phyloP scores from a whole-genome alignment of 1,140 invertebrate genomes.

The Pectinophora gossypiella region DNA sequence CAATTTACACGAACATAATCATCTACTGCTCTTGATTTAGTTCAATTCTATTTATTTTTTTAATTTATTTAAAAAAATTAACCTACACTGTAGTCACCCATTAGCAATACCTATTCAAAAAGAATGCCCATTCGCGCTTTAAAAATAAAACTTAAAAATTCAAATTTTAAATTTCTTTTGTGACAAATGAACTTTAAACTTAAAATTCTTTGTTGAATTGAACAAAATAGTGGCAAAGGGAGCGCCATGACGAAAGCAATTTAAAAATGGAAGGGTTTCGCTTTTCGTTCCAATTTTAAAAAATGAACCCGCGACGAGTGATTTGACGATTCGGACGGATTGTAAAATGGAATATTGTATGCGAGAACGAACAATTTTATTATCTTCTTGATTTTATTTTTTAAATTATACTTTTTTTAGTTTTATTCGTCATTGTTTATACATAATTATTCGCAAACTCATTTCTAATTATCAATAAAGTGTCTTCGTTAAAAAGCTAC shows the following conservation, averaged over 20 bases:
- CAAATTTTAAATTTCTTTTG: neutral
- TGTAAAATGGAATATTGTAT: conserved; percentile 49
- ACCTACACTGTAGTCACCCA: too few species aligned
- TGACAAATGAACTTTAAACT: conserved; percentile 33
- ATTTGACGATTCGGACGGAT: conserved; percentile 67
- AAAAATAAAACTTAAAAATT: neutral
- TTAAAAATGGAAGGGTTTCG: conserved; percentile 67
- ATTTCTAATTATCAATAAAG: too few species aligned
- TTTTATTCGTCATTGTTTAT: too few species aligned
- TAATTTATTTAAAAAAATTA: too few species aligned
- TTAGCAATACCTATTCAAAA: too few species aligned
- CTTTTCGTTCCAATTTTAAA: conserved; percentile 66
- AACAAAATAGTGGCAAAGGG: conserved; percentile 41
- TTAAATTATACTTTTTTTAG: neutral
- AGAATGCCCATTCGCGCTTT: too few species aligned
- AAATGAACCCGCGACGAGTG: conserved; percentile 64
- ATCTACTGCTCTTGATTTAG: too few species aligned
- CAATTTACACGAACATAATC: too few species aligned
- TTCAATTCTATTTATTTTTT: too few species aligned
- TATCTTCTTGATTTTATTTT: neutral
- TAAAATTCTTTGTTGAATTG: conserved; percentile 35
- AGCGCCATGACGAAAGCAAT: conserved; percentile 69
- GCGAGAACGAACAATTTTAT: conserved; percentile 29
- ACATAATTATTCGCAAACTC: too few species aligned
- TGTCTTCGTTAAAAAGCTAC: too few species aligned